These are phyloP conservation scores for Sialis lutaria DNA, from an alignment of 2,888 invertebrate species.

Conservation along the genomic window DNA sequence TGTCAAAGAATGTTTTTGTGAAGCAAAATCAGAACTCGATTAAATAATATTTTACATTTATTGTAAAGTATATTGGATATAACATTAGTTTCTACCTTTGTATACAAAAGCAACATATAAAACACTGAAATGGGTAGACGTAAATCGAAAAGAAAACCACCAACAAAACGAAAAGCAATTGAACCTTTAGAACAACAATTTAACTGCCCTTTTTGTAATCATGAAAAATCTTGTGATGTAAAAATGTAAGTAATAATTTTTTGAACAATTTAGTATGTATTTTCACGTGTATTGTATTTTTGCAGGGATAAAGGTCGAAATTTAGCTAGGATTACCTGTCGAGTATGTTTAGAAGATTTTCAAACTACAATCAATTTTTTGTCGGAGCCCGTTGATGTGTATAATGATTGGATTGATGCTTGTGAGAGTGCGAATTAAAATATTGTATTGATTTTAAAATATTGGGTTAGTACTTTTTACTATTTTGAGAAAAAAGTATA, in stretches of 20 bases:
- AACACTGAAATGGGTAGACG: constrained; percentile 66
- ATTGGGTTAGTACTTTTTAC: too few species aligned
- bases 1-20: too few species aligned
- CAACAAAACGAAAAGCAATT: constrained; percentile 81
- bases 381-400: constrained; percentile 95
- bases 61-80: too few species aligned
- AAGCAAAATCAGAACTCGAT: too few species aligned
- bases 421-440: constrained; percentile 83
- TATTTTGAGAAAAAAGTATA: too few species aligned
- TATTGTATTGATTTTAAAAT: too few species aligned
- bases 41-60: too few species aligned
- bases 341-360: constrained; percentile 92
- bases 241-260: constrained; percentile 63
- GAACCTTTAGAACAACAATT: constrained; percentile 89
- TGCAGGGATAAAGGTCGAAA: constrained; percentile 87
- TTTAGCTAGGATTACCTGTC: constrained; percentile 86
- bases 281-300: constrained; percentile 12
- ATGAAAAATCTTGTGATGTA: constrained; percentile 97
- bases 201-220: constrained; percentile 98
- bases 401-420: constrained; percentile 99
- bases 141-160: constrained; percentile 96
- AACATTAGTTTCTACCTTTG: too few species aligned
- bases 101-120: too few species aligned
- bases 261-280: too few species aligned
- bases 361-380: constrained; percentile 91